Evolutionary conservation across 2,113 vertebrate genomes (phyloP), one percentile per base, ranked within the genome.

Genomic region (Apodemus speciosus): DNA sequence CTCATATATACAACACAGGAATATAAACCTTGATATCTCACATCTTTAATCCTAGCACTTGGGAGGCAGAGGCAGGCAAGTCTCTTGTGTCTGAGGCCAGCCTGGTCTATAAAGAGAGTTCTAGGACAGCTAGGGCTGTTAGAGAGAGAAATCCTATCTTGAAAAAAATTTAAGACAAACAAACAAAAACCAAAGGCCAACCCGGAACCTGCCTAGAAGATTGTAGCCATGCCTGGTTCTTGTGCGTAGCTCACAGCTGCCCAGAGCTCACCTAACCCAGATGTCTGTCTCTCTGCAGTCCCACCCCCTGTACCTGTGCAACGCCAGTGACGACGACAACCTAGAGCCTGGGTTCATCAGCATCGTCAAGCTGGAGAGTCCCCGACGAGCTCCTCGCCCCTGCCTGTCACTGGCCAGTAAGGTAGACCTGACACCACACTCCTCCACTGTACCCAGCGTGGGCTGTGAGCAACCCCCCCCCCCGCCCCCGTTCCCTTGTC

Each of bases 321-420:
- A 99, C 97, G 99, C 99, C 94, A 99, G 99, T 0, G 99, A 99
- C 83, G 99, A 99, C 90, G 99, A 99, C n/a, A 98, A 99, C 58
- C 99, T 99, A 1, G 99, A 99, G 16, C 98, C 97, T 0, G 98
- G 98, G 83, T 99, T 99, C 97, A 99, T 99, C 98, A 99, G 99
- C 98, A 99, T 99, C 3, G 99, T 99, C 98, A 99, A 99, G 97
- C 98, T 99, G 95, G 99, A 99, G 89, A 98, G 98, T 92, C 99
- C 98, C 0, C 98, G 98, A 66, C 98, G 98, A 93, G 98, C 99
- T 90, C 99, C 98, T 35, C 98, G 98, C 68, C 99, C 98, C 69
- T 99, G 99, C 96, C 98, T 99, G 94, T 98, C 99, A 0, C 98
- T 99, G 98, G 98, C 98, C 83, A 98, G 99, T 88, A 99, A 99